These are phyloP conservation scores for Mormyrops boulengeri DNA, from an alignment of 2,797 vertebrate genomes.

Conservation along the genomic window DNA sequence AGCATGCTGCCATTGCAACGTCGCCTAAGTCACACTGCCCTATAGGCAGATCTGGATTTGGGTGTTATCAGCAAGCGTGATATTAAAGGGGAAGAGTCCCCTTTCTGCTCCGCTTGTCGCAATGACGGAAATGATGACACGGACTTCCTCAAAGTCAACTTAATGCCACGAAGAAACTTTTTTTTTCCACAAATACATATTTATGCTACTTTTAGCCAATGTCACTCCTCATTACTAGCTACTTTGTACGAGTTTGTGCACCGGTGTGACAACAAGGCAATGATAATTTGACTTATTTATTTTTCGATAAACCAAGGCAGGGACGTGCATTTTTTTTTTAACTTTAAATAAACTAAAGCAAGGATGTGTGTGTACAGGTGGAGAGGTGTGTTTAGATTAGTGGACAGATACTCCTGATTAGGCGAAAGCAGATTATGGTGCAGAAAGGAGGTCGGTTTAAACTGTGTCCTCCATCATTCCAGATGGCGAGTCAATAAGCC, in stretches of 20 bases:
- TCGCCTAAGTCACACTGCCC: background rate
- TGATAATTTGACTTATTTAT: background rate
- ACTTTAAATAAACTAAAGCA: background rate
- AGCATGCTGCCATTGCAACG: background rate
- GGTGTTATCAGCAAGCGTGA: background rate
- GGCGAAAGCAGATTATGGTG: background rate
- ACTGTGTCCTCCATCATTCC: background rate
- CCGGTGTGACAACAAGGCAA: background rate
- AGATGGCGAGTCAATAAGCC: constrained; percentile 5
- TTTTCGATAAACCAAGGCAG: background rate
- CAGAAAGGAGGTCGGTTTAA: background rate
- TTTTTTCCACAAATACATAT: background rate
- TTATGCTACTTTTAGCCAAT: background rate
- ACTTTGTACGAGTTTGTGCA: background rate
- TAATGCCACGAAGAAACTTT: background rate
- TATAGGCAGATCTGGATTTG: background rate
- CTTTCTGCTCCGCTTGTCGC: background rate
- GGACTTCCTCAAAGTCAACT: background rate
- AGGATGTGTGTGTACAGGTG: background rate
- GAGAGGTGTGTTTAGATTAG: background rate
- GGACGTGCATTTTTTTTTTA: background rate
- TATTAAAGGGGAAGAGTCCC: background rate
- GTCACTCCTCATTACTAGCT: background rate
- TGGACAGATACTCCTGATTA: background rate
- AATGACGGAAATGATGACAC: background rate